Conservation (phyloP, 2,888 invertebrate genomes). For the Pyrocoelia pectoralis region DNA sequence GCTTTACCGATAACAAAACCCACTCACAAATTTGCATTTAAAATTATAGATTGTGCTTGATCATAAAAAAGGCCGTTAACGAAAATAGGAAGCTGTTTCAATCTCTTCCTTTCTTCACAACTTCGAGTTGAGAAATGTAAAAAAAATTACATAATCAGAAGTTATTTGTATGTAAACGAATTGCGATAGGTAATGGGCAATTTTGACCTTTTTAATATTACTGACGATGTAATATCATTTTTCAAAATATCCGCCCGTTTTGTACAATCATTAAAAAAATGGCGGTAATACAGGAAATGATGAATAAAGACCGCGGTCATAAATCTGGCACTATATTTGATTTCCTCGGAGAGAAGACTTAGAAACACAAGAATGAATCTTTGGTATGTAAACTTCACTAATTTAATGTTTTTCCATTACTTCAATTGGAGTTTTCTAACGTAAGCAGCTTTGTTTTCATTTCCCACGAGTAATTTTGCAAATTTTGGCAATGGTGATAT, state of each 20-base stretch:
- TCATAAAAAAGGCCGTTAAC: slow-evolving; percentile 18
- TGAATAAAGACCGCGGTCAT: neutral
- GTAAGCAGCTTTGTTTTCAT: no score
- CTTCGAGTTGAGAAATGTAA: neutral
- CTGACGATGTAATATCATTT: no score
- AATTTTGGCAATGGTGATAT: no score
- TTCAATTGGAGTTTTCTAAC: neutral
- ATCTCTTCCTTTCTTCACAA: neutral
- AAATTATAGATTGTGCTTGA: slow-evolving; percentile 21
- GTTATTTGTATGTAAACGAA: neutral
- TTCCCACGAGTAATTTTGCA: no score
- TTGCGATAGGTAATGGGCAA: neutral
- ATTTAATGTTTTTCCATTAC: neutral
- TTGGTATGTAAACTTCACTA: neutral
- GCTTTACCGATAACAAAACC: slow-evolving; percentile 19
- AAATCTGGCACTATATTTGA: neutral
- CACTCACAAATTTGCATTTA: slow-evolving; percentile 20
- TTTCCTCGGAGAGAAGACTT: neutral
- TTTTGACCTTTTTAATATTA: no score
- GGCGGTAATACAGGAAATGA: neutral
- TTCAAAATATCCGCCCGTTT: no score
- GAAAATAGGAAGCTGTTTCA: slow-evolving; percentile 11
- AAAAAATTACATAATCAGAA: neutral
- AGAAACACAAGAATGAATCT: neutral
- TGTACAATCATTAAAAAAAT: no score